A percentile compares a stretch with the other conserved stretches of the same genome.
Evolutionary conservation across 2,797 vertebrate genomes (phyloP).

Genomic region (Catharus ustulatus): DNA sequence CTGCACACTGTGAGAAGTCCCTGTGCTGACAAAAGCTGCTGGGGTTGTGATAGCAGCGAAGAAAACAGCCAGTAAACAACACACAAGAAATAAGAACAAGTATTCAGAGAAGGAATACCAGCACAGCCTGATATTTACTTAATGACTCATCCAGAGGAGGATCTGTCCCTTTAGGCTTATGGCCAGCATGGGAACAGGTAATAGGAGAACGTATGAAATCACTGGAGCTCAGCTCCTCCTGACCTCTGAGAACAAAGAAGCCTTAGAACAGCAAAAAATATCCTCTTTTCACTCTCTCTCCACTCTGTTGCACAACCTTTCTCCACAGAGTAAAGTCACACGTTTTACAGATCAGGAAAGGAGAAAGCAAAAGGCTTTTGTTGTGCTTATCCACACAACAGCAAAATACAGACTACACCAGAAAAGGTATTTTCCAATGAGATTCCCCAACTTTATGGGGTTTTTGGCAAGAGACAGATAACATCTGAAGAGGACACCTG

Average conservation of each 20-base stretch:
- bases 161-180: neutral
- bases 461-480: neutral
- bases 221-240: constrained; percentile 4
- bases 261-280: neutral
- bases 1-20: neutral
- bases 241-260: constrained; percentile 47
- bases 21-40: neutral
- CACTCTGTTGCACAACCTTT: neutral
- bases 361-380: neutral
- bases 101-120: neutral
- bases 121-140: neutral
- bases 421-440: neutral
- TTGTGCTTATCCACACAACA: neutral
- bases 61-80: neutral
- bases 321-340: neutral
- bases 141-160: constrained; percentile 1
- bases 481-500: neutral
- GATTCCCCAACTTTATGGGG: neutral
- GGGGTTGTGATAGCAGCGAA: neutral
- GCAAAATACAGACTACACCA: neutral
- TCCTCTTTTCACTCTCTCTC: neutral
- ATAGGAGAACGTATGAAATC: neutral
- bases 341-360: neutral
- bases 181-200: constrained; percentile 27
- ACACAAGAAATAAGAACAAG: neutral